Evolutionary conservation across 2,113 vertebrate genomes (phyloP), one percentile per base, ranked within the genome.

Genomic region (Poecile atricapillus): DNA sequence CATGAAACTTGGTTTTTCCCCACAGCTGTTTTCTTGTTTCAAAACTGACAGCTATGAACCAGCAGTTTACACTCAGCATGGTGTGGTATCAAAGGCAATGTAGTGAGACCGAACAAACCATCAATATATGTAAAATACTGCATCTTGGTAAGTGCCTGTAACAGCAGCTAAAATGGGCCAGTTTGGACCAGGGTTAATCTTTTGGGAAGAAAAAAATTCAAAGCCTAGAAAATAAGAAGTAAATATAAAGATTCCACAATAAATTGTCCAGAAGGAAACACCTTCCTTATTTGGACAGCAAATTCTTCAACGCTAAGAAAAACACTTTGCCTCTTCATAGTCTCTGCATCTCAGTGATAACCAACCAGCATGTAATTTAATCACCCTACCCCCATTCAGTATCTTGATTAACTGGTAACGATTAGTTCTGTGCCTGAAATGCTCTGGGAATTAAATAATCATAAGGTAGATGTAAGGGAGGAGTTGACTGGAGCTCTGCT

Each of bases 301-400:
- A 43, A 1, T 55, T 67, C 22, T 69, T 77, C 52, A 75, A 4
- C 1, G 5, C 27, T 59, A 43, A 74, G 56, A 46, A 70, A 75
- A 83, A 50, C 0, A 0, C 33, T 81, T 65, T 43, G n/a, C 22
- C 9, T 79, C 21, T 41, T 76, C 6, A 7, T 12, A 47, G 27
- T 73, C 24, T 74, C 90, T 80, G 37, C 15, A 2, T 60, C 31
- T 59, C 70, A 79, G 33, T 46, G 62, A 16, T 24, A 82, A 35
- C 37, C 41, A 86, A 11, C 17, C 17, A 79, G 20, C 21, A 21
- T 10, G 31, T 37, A 41, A 84, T 56, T 90, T 63, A 52, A 87
- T 76, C 53, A 60, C n/a, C 10, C 24, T 75, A 23, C 14, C 52
- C 4, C 21, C 27, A 28, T 59, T 71, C 70, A 49, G 69, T 83